Base-by-base conservation (phyloP, 2,113 vertebrate species). In the Gobiocypris rarus region DNA sequence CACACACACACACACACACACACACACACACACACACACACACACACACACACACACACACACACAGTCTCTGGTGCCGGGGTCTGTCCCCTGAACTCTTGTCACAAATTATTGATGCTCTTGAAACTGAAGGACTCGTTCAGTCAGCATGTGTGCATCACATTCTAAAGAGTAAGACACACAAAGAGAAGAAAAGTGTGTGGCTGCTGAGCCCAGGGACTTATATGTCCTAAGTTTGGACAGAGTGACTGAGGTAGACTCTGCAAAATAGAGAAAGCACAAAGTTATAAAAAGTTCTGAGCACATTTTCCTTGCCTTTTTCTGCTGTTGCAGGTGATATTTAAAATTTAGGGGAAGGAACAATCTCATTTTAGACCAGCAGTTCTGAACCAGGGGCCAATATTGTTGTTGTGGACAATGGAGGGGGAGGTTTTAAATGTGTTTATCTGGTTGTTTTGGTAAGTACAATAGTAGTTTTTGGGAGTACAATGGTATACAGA, bases 101-200 rank as follows among this genome's bases (percentile, higher is more conserved):
- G 84, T 83, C 19, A 91, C 88, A 81, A 91, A 92, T 92, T 90
- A 92, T 92, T 89, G 81, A 93, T 93, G 90, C 77, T 84, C 67
- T 71, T 86, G 88, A 89, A 92, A 93, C 86, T 75, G 86, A 84
- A 91, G 77, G 69, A 91, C 81, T 84, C 79, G 83, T 26, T 61
- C 31, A 41, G 81, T 84, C 88, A 26, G 24, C 22, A 45, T 56
- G 63, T 84, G 74, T 58, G 34, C 52, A 65, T 50, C n/a, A 22
- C 41, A 22, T 28, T 78, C 24, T 63, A 22, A 10, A 54, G 71
- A 75, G 34, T 43, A 31, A 61, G 52, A 24, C 13, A 14, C 13
- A 28, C 10, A 38, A 38, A 70, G 61, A 70, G 34, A 26, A 3
- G 10, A 13, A 69, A 38, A 75, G 24, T 78, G 38, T 43, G 50